Evolutionary conservation across 2,113 vertebrate genomes (phyloP).

Genomic region (Tragelaphus strepsiceros): DNA sequence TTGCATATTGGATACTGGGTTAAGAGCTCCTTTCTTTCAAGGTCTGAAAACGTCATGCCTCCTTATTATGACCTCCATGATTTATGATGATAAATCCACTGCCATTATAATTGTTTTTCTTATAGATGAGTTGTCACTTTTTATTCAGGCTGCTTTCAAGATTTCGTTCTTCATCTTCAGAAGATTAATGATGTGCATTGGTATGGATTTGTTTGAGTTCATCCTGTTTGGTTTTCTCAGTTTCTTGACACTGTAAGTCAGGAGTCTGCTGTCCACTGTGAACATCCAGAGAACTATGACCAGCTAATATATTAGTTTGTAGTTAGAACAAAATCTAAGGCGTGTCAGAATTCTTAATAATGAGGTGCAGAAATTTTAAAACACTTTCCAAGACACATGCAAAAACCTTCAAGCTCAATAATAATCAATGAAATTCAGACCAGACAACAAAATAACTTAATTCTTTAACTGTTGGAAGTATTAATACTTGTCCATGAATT

Average conservation of each 20-base stretch:
- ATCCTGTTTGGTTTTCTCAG: not conserved
- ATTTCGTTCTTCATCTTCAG: not conserved
- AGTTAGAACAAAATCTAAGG: not conserved
- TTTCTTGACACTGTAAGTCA: not conserved
- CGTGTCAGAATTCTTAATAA: not conserved
- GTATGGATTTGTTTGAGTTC: not conserved
- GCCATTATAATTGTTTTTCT: not conserved
- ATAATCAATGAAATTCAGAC: not conserved
- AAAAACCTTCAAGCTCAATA: not conserved
- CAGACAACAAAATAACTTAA: not conserved
- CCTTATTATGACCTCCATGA: not conserved
- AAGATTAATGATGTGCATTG: not conserved
- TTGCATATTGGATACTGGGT: not conserved
- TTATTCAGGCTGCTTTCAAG: not conserved
- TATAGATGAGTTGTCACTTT: not conserved
- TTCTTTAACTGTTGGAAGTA: not conserved
- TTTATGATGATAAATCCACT: not conserved
- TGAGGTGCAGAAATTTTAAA: not conserved
- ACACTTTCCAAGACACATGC: not conserved
- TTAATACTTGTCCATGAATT: not conserved
- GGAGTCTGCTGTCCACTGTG: not conserved
- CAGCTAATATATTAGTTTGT: not conserved
- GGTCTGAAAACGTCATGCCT: not conserved
- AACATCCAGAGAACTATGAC: not conserved
- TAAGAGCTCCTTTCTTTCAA: not conserved